Evolutionary conservation across 1,140 invertebrate species (phyloP).

Genomic region (Musca domestica): DNA sequence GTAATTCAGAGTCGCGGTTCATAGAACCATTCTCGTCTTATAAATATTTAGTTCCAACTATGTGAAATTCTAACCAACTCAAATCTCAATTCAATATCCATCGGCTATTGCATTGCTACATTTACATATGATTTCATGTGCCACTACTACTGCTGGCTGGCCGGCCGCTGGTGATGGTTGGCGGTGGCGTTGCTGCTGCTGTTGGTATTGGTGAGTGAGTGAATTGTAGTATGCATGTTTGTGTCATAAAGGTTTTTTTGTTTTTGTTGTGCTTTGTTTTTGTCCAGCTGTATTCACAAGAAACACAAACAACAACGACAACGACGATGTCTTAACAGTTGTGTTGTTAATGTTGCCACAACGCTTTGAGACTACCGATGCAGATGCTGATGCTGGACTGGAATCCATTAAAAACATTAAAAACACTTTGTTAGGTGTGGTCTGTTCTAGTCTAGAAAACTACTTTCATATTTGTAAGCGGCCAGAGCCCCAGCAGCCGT

Average conservation of each 20-base stretch:
- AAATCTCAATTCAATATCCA: too few relatives aligned
- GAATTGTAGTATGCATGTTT: slow-evolving; percentile 17
- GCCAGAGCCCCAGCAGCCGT: background rate
- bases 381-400: slow-evolving; percentile 19
- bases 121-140: too few relatives aligned
- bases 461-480: slow-evolving; percentile 28
- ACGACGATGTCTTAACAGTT: slow-evolving; percentile 1
- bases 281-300: too few relatives aligned
- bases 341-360: background rate
- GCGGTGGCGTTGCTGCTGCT: too few relatives aligned
- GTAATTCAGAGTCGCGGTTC: too few relatives aligned
- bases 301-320: too few relatives aligned
- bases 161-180: too few relatives aligned
- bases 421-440: slow-evolving; percentile 29
- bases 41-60: too few relatives aligned
- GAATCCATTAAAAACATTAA: slow-evolving; percentile 22
- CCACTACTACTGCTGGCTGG: too few relatives aligned
- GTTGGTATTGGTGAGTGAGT: background rate
- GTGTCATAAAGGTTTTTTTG: slow-evolving; percentile 5
- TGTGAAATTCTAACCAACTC: too few relatives aligned
- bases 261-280: background rate
- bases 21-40: too few relatives aligned
- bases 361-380: slow-evolving; percentile 7
- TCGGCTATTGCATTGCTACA: too few relatives aligned
- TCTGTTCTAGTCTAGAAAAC: slow-evolving; percentile 31